Conservation (phyloP, 1,140 invertebrate genomes). For the Grapholita molesta region DNA sequence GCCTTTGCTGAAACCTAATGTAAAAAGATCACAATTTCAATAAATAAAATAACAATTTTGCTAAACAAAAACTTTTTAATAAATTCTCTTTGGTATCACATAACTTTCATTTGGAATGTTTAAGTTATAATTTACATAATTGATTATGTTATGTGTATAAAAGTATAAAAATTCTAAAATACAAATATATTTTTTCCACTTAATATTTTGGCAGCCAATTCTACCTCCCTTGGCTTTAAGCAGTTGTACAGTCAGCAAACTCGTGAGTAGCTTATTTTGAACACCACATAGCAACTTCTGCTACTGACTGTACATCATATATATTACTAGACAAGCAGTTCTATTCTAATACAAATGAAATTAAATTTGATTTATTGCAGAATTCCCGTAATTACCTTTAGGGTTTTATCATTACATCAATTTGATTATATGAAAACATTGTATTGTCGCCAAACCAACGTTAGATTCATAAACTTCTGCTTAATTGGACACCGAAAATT, state of each 20-base stretch:
- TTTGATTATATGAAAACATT: background rate
- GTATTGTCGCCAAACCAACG: background rate
- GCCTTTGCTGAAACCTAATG: no score
- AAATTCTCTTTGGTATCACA: conserved; percentile 31
- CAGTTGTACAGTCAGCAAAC: background rate
- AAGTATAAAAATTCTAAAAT: background rate
- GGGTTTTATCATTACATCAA: background rate
- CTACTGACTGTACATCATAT: no score
- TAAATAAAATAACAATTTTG: background rate
- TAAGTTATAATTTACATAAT: conserved; percentile 17
- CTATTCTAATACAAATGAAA: background rate
- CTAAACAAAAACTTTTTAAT: conserved; percentile 20
- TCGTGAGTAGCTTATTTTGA: no score
- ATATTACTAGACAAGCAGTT: no score
- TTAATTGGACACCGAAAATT: no score
- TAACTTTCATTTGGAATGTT: background rate
- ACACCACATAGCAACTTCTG: no score
- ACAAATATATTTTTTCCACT: background rate
- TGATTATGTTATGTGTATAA: no score
- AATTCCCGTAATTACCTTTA: background rate
- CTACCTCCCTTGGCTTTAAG: no score
- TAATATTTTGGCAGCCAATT: no score
- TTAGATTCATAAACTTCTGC: no score
- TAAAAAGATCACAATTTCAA: background rate
- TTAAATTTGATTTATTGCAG: background rate